Evolutionary conservation across 2,888 invertebrate species (phyloP).

Genomic region (Drosophila conformis): DNA sequence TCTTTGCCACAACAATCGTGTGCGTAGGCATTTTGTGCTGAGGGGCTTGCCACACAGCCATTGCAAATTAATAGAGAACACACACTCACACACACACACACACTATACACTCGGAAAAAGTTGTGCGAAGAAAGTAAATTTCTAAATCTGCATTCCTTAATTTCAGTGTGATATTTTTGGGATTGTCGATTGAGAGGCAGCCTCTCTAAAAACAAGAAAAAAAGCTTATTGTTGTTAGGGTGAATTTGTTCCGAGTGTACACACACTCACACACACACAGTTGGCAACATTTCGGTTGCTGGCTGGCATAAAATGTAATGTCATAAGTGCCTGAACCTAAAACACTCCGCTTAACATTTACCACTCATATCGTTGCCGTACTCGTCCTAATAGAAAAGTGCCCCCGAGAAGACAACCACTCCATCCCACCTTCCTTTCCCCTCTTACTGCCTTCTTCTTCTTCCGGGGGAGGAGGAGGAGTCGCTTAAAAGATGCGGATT

Average conservation of each 20-base stretch:
- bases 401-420: constrained; percentile 5
- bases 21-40: constrained; percentile 55
- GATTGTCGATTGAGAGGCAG: not conserved
- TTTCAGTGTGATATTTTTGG: not conserved
- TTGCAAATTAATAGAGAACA: constrained; percentile 77
- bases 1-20: constrained; percentile 73
- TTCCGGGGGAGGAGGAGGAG: constrained; percentile 19
- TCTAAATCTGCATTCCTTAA: not conserved
- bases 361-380: constrained; percentile 61
- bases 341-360: constrained; percentile 75
- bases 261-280: constrained; percentile 36
- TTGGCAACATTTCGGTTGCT: constrained; percentile 5
- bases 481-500: constrained; percentile 65
- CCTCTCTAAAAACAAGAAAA: not conserved
- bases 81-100: constrained; percentile 26
- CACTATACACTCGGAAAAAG: not conserved
- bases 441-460: not conserved
- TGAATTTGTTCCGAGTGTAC: constrained; percentile 44
- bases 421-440: not conserved
- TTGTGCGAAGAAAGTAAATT: not conserved
- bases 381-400: constrained; percentile 57
- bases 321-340: constrained; percentile 80
- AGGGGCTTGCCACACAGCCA: constrained; percentile 47
- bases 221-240: not conserved
- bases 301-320: constrained; percentile 73